phyloP scores from a whole-genome alignment of 2,113 vertebrate species.

The Heteronetta atricapilla region DNA sequence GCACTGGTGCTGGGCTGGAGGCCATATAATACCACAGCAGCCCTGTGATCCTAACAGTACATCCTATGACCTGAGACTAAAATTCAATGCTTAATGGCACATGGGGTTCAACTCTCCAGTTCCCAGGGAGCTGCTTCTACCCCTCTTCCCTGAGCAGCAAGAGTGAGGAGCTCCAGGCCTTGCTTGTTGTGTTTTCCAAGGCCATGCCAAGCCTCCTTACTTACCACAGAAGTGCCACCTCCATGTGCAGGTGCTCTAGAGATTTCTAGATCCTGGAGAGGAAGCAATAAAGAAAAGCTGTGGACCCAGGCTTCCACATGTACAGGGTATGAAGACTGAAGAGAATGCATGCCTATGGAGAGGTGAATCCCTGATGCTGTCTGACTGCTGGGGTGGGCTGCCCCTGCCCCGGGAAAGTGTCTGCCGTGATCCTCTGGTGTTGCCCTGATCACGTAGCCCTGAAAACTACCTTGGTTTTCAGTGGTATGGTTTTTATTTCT shows the following conservation, averaged over 20 bases:
- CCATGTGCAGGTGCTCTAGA: not conserved
- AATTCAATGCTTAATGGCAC: not conserved
- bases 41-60: no score
- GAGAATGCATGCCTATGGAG: not conserved
- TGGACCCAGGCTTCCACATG: not conserved
- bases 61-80: not conserved
- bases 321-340: not conserved
- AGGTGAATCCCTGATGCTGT: not conserved
- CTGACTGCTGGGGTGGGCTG: not conserved
- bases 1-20: not conserved
- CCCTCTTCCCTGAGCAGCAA: accelerated
- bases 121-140: not conserved
- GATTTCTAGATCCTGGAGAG: not conserved
- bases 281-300: not conserved
- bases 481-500: not conserved
- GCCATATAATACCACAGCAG: accelerated
- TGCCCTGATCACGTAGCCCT: not conserved
- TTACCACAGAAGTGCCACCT: accelerated
- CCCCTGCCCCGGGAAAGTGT: not conserved
- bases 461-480: not conserved
- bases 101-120: not conserved
- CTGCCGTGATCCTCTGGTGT: not conserved
- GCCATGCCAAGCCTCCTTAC: not conserved
- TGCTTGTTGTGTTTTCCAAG: not conserved
- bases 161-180: not conserved